These are phyloP conservation scores for Coelinius sp. DNA, from an alignment of 2,888 invertebrate species.

Conservation along the genomic window DNA sequence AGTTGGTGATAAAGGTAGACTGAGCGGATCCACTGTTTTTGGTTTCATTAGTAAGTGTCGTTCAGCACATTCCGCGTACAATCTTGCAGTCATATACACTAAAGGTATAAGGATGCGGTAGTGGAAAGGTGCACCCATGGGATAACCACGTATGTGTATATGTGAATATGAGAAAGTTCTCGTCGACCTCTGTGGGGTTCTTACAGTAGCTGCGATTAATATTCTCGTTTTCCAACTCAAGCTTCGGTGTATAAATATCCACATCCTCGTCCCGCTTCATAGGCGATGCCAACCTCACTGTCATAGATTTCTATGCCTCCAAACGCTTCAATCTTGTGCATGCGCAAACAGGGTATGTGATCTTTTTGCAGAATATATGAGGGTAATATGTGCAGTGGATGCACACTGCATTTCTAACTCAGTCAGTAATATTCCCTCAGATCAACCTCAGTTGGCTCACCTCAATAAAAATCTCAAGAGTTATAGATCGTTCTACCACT, in stretches of 20 bases:
- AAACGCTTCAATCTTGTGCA: conserved; percentile 10
- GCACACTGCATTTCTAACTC: conserved; percentile 14
- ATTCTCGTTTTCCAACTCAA: conserved; percentile 54
- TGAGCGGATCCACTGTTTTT: conserved; percentile 58
- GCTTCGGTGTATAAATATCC: background rate
- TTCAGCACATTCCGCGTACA: conserved; percentile 49
- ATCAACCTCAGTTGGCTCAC: conserved; percentile 17
- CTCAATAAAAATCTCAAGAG: conserved; percentile 7
- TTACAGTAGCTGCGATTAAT: conserved; percentile 65
- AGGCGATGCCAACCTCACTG: conserved; percentile 31
- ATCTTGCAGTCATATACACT: conserved; percentile 35
- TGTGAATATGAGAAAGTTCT: conserved; percentile 35
- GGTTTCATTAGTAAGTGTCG: conserved; percentile 66
- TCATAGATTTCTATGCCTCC: conserved; percentile 20
- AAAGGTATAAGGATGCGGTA: conserved; percentile 28
- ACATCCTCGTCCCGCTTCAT: conserved; percentile 48
- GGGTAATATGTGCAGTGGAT: conserved; percentile 20
- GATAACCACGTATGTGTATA: conserved; percentile 15
- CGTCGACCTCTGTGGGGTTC: conserved; percentile 36
- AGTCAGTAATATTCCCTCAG: conserved; percentile 25
- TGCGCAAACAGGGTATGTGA: conserved; percentile 17
- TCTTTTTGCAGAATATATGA: conserved; percentile 8
- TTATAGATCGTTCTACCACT: background rate
- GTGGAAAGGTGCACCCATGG: conserved; percentile 25
- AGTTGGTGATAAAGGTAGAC: conserved; percentile 44